A percentile compares a stretch with the other conserved stretches of the same genome.
phyloP scores from a whole-genome alignment of 2,888 invertebrate species.

The Danaus chrysippus region DNA sequence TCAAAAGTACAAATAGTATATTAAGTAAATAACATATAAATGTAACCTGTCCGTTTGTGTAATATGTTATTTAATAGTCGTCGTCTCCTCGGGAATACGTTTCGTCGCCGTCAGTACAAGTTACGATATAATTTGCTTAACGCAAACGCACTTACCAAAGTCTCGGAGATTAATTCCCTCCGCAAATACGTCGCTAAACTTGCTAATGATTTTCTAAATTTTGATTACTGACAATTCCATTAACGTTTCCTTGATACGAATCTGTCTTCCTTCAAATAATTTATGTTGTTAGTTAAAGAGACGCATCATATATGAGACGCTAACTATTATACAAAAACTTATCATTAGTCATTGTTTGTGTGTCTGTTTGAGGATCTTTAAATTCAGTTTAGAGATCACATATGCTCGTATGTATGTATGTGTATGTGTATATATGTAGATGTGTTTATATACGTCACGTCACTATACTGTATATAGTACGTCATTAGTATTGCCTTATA shows the following conservation, averaged over 20 bases:
- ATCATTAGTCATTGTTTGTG: no score
- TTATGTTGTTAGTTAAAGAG: not conserved
- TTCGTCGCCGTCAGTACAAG: not conserved
- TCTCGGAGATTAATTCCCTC: conserved; percentile 13
- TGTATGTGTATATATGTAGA: not conserved
- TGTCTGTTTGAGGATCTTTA: no score
- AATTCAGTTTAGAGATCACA: no score
- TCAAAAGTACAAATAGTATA: no score
- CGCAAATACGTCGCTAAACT: conserved; percentile 9
- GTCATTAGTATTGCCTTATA: conserved; percentile 10
- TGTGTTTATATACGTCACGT: not conserved
- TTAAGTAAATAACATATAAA: no score
- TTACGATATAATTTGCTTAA: conserved; percentile 18
- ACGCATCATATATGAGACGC: no score
- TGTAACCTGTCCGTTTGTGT: no score
- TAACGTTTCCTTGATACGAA: conserved; percentile 12
- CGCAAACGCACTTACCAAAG: conserved; percentile 14
- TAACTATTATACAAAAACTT: no score
- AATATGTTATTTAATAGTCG: not conserved
- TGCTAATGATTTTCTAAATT: conserved; percentile 16
- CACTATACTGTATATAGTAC: not conserved
- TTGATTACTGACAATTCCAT: conserved; percentile 18
- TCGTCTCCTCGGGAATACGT: not conserved
- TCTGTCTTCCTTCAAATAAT: not conserved
- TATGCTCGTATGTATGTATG: not conserved